Base-by-base conservation (phyloP, 2,888 invertebrate genomes). In the Cheilosia pagana region DNA sequence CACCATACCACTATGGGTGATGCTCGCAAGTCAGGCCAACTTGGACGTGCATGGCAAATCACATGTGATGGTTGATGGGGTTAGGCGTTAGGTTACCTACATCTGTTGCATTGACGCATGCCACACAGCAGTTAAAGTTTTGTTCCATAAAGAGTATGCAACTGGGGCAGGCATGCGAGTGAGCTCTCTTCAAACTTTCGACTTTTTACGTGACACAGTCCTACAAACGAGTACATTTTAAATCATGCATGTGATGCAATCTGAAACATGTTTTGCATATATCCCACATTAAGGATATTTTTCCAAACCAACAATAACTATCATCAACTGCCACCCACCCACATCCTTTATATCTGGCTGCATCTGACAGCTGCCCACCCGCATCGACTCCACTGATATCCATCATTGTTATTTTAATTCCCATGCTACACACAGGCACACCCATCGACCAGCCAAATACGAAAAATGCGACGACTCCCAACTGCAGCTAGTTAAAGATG, bases 321-420 rank as follows among this genome's bases (percentile, higher is more conserved):
- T 19, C 45, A 19, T 45, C 45, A 45, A 45, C 16, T 45, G 45
- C 45, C 19, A 19, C 19, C 19, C 45, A 23, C 3, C 35, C 50
- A 25, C 14, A 23, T 50, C 12, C 48, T 48, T 48, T 35, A 35
- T 3, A 10, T 12, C 35, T 35, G 10, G 35, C 16, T 5, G 48
- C 48, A 7, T 8, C 12, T 8, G 21, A 21, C 12, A 12, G 12
- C 14, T 14, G 6, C 45, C 25, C 60, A 60, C 60, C 28, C 60
- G 21, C 21, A 21, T 16, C 21, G 28, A 45, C 31, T 45, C 16
- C 19, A 39, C 52, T 41, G 23, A 52, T 41, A 53, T 41, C 25
- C 16, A 53, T 41, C 52, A 52, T 65, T 52, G 52, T 53, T 23
- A 41, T 41, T 7, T 25, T 41, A 19, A 53, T 67, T 12, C 23